Evolutionary conservation across 1,140 invertebrate genomes (phyloP), one percentile per base, ranked within the genome.

Genomic region (Plodia interpunctella): DNA sequence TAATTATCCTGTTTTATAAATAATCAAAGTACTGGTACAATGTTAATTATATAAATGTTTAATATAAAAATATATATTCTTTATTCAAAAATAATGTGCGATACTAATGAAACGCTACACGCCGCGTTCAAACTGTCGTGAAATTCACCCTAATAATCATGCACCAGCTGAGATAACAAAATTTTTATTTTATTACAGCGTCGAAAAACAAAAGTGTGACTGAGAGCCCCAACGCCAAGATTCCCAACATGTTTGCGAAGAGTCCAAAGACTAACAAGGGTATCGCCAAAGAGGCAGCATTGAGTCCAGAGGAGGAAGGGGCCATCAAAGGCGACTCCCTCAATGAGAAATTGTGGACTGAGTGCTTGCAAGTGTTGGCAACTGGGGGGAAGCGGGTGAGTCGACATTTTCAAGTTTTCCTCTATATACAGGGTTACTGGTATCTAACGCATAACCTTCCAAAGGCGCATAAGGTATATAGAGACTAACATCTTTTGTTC

Each of bases 341-440:
- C 2, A 95, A 96, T 75, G 73, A 85, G 57, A 95, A 95, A 79
- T 76, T 94, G 0, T 96, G 95, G 95, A 74, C 90, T 0, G 93
- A 92, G 70, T 93, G 94, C 68, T 49, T 88, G 64, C 76, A 80
- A 54, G 75, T 66, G 19, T 76, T 68, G 56, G 90, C 67, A 55
- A 78, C 54, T 57, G 90, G 74, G 80, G 93, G 63, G 80, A 93
- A 90, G 66, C 78, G 90, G 85, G 92, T 92, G 75, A 67, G 51
- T 25, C 9, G 6, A 2, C 5, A n/a, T 44, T 44, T 4, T 15
- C 2, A 6, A 3, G 6, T 2, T 25, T 25, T 25, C 21, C 2
- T 44, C 11, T 38, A 11, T 13, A 38, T 5, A 38, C 2, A 11
- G 8, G 11, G 35, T 11, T 9, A 28, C 28, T 28, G 28, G n/a